Base-by-base conservation (phyloP, 2,888 invertebrate genomes). In the Sipha maydis region DNA sequence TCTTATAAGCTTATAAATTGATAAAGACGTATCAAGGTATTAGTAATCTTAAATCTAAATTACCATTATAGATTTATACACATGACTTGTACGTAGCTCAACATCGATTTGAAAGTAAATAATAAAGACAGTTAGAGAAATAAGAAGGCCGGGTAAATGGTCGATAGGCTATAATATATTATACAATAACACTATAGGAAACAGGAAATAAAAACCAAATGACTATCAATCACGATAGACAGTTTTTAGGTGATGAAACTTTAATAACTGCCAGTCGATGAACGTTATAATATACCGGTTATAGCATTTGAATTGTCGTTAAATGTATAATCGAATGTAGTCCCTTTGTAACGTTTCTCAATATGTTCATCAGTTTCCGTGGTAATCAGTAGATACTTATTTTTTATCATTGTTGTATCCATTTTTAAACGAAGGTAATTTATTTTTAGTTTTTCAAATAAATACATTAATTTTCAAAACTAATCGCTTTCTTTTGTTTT, bases 401-500 rank as follows among this genome's bases (percentile, higher is more conserved):
- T 80, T 48, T 79, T 80, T 38, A n/a, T 1, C 38, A 38, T 80
- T 80, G 34, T 79, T 79, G 56, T 79, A n/a, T 31, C 34, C 5
- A 61, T 34, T 80, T 80, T 38, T 61, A 34, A 38, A 80, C n/a
- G 80, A 61, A 80, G 38, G 38, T 38, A 38, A 67, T 61, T 61
- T 67, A 38, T 80, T 80, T 80, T 67, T 61, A 48, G 31, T 56
- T 78, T 3, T 48, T 31, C 25, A 9, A 31, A 54, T 31, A 54
- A 54, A 80, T 80, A 31, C 31, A 54, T 78, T 78, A 17, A 80
- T 80, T 80, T 80, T 61, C 14, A 61, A 67, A 38, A 38, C n/a
- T 80, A 80, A 79, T 80, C n/a, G 61, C 54, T 80, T 80, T 67
- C n/a, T 80, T 80, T 80, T 80, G 80, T 80, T 80, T 80, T 80